phyloP scores from a whole-genome alignment of 2,113 vertebrate genomes.

The Amazona vittata region DNA sequence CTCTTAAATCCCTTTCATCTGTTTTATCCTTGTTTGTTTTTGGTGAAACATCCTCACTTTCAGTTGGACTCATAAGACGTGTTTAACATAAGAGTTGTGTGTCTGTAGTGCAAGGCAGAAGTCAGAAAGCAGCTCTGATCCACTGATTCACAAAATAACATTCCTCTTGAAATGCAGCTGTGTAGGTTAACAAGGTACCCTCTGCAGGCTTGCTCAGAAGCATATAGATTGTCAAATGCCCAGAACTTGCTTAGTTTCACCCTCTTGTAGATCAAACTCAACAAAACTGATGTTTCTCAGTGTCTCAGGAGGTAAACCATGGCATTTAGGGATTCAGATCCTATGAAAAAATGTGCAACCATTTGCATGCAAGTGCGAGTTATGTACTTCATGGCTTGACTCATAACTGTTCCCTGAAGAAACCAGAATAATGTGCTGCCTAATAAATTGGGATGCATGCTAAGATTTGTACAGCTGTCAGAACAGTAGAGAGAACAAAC shows the following conservation, averaged over 20 bases:
- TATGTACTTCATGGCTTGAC: accelerated
- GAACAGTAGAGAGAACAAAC: neutral
- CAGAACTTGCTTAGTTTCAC: neutral
- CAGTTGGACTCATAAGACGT: neutral
- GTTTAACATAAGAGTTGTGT: neutral
- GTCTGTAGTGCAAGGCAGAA: neutral
- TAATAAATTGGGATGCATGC: neutral
- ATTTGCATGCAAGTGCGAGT: neutral
- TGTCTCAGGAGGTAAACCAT: neutral
- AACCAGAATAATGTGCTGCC: neutral
- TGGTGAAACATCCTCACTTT: neutral
- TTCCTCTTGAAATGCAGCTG: neutral
- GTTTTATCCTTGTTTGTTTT: neutral
- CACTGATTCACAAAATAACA: neutral
- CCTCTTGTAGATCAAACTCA: neutral
- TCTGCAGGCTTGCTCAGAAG: neutral
- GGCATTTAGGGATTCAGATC: neutral
- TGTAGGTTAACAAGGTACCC: neutral
- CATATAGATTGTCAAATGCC: neutral
- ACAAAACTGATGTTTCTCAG: neutral
- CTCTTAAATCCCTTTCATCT: neutral
- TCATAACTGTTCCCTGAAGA: neutral
- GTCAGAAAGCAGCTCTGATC: neutral
- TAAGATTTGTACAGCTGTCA: neutral
- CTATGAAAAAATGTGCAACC: neutral